phyloP scores from a whole-genome alignment of 2,888 invertebrate genomes.

The Xestoiulus laeticollis region DNA sequence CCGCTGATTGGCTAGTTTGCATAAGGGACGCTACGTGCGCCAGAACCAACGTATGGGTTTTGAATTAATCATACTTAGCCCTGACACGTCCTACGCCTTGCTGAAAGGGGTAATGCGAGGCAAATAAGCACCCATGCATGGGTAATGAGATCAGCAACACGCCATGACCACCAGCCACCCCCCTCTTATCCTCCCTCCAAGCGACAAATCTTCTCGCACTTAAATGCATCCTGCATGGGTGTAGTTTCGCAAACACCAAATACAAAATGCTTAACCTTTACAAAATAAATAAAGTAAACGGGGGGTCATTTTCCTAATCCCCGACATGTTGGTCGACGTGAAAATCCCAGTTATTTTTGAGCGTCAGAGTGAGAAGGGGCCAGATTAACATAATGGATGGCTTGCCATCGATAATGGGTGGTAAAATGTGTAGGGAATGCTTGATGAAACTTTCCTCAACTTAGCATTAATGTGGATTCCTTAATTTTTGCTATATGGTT shows the following conservation, averaged over 20 bases:
- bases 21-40: constrained; percentile 25
- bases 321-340: not conserved
- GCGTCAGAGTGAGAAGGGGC: no score
- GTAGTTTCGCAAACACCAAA: not conserved
- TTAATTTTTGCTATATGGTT: no score
- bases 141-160: constrained; percentile 29
- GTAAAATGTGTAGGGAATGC: not conserved
- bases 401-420: not conserved
- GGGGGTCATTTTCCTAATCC: constrained; percentile 12
- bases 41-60: constrained; percentile 48
- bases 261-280: constrained; percentile 14
- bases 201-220: constrained; percentile 35
- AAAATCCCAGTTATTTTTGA: not conserved
- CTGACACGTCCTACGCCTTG: constrained; percentile 40
- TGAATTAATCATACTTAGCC: constrained; percentile 49
- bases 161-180: constrained; percentile 28
- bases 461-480: no score
- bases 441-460: not conserved
- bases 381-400: not conserved
- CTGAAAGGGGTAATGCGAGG: constrained; percentile 35
- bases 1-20: constrained; percentile 41
- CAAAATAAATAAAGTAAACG: not conserved
- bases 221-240: not conserved
- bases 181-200: not conserved
- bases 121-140: constrained; percentile 41